These are phyloP conservation scores for Bactericera cockerelli DNA, from an alignment of 1,140 invertebrate species.

Conservation along the genomic window DNA sequence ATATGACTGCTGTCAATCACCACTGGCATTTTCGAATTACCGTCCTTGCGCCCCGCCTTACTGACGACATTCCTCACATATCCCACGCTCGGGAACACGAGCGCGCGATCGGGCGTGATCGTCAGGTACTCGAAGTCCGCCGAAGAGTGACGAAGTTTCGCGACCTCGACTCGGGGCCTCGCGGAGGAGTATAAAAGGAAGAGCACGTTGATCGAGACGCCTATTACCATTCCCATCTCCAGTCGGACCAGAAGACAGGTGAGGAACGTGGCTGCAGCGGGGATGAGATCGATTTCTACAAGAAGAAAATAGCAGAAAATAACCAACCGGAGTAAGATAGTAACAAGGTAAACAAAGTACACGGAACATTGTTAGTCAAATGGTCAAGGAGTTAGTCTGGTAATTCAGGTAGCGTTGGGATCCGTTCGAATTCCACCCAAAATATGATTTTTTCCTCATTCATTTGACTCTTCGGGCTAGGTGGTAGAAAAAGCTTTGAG, in stretches of 20 bases:
- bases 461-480: too few species aligned
- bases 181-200: conserved; percentile 56
- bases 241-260: conserved; percentile 47
- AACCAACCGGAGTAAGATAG: too few species aligned
- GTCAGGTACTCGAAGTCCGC: conserved; percentile 48
- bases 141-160: conserved; percentile 33
- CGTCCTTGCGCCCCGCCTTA: conserved; percentile 47
- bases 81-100: conserved; percentile 61
- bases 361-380: too few species aligned
- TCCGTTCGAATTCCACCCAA: too few species aligned
- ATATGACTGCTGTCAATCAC: conserved; percentile 62
- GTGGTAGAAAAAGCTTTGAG: too few species aligned
- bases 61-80: conserved; percentile 54
- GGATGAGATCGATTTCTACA: conserved; percentile 52
- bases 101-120: conserved; percentile 51
- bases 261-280: conserved; percentile 47
- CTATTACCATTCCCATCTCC: conserved; percentile 58
- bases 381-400: too few species aligned
- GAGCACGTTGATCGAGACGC: conserved; percentile 50
- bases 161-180: conserved; percentile 44
- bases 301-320: conserved; percentile 23
- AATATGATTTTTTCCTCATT: too few species aligned
- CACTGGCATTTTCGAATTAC: conserved; percentile 40
- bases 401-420: too few species aligned
- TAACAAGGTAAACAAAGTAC: too few species aligned